These are phyloP conservation scores for Allygus modestus DNA, from an alignment of 2,888 invertebrate genomes.

Conservation along the genomic window DNA sequence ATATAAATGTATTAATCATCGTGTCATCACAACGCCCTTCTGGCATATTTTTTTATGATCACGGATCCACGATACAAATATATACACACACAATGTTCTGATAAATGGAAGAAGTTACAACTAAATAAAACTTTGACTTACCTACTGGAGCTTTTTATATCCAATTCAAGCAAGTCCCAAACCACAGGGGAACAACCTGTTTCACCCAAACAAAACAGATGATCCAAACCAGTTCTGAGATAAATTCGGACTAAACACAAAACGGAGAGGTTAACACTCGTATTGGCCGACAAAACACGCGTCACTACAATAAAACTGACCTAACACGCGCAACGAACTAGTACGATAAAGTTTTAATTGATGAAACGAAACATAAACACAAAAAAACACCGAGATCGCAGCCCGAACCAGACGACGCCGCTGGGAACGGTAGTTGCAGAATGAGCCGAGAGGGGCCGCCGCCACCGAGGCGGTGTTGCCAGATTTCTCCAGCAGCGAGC, in stretches of 20 bases:
- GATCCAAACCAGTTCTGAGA: constrained; percentile 2
- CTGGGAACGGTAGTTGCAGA: background rate
- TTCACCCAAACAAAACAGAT: constrained; percentile 26
- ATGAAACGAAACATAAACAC: constrained; percentile 15
- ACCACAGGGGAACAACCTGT: constrained; percentile 28
- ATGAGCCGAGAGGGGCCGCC: background rate
- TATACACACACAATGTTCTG: too few relatives aligned
- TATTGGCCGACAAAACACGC: background rate
- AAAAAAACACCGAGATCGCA: background rate
- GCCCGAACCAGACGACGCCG: constrained; percentile 11
- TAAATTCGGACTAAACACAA: background rate
- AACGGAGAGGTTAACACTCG: background rate
- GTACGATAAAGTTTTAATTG: background rate
- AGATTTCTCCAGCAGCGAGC: background rate
- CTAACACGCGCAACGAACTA: background rate
- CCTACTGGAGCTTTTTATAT: background rate
- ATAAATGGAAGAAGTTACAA: too few relatives aligned
- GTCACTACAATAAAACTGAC: background rate
- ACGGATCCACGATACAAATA: too few relatives aligned
- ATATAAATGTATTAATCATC: too few relatives aligned
- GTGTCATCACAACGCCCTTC: too few relatives aligned
- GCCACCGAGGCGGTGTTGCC: background rate
- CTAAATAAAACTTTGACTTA: too few relatives aligned
- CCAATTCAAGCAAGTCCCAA: constrained; percentile 3
- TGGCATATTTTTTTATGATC: too few relatives aligned